phyloP scores from a whole-genome alignment of 2,797 vertebrate genomes.

The Crocodylus rhombifer region DNA sequence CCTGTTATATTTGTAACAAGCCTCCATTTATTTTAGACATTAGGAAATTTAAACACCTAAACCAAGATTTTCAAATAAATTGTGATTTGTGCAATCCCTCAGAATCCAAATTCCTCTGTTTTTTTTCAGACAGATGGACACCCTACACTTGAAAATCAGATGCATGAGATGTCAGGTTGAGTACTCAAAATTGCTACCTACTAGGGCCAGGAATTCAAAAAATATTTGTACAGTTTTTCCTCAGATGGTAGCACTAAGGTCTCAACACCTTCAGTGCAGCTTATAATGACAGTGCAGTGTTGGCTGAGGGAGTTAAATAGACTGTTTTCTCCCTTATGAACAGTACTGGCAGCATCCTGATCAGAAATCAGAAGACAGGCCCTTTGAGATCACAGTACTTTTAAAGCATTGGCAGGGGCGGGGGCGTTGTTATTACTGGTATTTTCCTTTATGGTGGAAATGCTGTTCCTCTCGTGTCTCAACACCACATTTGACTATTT shows the following conservation, averaged over 20 bases:
- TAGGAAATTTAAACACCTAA: fast-evolving
- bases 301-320: background rate
- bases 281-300: background rate
- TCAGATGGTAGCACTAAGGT: background rate
- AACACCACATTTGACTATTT: too few relatives aligned
- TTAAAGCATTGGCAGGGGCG: too few relatives aligned
- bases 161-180: too few relatives aligned
- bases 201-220: too few relatives aligned
- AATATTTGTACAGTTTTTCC: background rate
- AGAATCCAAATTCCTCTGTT: too few relatives aligned
- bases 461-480: too few relatives aligned
- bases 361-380: background rate
- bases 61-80: background rate
- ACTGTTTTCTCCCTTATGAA: too few relatives aligned
- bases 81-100: too few relatives aligned
- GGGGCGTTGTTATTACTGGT: too few relatives aligned
- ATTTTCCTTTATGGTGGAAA: too few relatives aligned
- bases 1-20: background rate
- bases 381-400: background rate
- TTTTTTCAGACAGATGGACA: background rate
- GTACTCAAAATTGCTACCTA: background rate
- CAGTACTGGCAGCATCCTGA: background rate
- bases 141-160: background rate
- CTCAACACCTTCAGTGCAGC: background rate
- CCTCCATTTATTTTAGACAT: fast-evolving